Conservation (phyloP, 2,113 vertebrate species). For the Bufo bufo region DNA sequence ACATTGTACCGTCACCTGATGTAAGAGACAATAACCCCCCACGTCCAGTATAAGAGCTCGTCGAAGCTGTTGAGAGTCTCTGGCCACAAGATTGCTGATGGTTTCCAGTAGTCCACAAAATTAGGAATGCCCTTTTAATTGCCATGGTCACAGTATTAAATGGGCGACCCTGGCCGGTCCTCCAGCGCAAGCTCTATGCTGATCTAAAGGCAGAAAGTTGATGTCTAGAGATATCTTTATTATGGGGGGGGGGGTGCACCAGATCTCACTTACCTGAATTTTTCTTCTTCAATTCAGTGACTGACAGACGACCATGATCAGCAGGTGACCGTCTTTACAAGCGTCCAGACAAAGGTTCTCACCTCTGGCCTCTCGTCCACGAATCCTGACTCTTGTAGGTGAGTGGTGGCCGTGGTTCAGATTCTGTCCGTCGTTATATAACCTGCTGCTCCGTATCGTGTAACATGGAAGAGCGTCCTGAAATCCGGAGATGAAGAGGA, state of each 20-base stretch:
- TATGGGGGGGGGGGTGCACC: background rate
- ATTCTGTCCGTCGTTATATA: background rate
- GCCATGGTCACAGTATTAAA: no score
- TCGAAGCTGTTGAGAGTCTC: no score
- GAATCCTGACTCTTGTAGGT: slow-evolving; percentile 24
- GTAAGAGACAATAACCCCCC: no score
- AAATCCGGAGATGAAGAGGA: background rate
- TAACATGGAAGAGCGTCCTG: background rate
- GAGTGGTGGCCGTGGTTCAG: background rate
- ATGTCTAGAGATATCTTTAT: no score
- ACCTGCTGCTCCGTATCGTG: background rate
- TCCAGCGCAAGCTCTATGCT: no score
- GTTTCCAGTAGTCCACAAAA: no score
- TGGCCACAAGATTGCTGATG: no score
- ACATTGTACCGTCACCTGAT: no score
- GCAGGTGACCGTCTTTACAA: slow-evolving; percentile 32
- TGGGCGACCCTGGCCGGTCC: no score
- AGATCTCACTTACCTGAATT: background rate
- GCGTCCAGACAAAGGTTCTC: background rate
- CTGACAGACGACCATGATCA: slow-evolving; percentile 10
- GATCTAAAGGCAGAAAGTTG: no score
- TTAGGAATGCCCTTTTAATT: no score
- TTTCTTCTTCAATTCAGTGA: background rate
- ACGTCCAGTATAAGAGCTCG: no score
- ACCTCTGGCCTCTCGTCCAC: background rate